Evolutionary conservation across 2,888 invertebrate genomes (phyloP), one percentile per base, ranked within the genome.

Genomic region (Dolichomitus sp.): DNA sequence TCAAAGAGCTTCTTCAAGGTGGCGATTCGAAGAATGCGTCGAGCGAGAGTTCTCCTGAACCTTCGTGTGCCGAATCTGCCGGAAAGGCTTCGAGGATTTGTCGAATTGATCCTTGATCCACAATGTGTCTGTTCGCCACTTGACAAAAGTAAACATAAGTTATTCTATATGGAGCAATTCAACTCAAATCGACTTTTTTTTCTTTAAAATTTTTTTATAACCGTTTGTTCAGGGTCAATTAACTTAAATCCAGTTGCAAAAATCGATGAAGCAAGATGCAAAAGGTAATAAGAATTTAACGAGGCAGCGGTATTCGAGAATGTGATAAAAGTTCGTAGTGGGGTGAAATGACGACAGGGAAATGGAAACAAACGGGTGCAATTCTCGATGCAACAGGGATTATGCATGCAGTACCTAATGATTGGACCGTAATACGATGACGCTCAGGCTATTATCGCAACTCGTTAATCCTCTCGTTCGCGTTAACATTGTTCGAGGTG

Each of bases 51-150:
- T 7, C 83, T 93, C 17, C 83, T 92, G 72, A 90, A 91, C 78
- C 81, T 92, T n/a, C 85, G 87, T 14, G 69, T 84, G n/a, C 84
- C 86, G 6, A 80, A 80, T 17, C 74, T 88, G 5, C 83, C 83
- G 1, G 74, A 81, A 68, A 88, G 91, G 27, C 85, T 90, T 19
- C 88, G 88, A 50, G 85, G 88, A 1, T 90, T 89, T 5, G 72
- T 93, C 19, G 87, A 90, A 30, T 88, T 92, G 40, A 63, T 76
- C 14, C 79, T 93, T 23, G 86, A 88, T 33, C 85, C 90, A 3
- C 87, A 86, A 30, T 93, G 93, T 83, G 81, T 86, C 30, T 93
- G 93, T 50, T 54, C 87, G 7, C 90, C 89, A 33, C 85, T 93
- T 45, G 92, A 93, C 81, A 89, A 89, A 76, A 88, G 92, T 91